These are phyloP conservation scores for Phallusia fumigata DNA, from an alignment of 23 tunicate species.

Conservation along the genomic window DNA sequence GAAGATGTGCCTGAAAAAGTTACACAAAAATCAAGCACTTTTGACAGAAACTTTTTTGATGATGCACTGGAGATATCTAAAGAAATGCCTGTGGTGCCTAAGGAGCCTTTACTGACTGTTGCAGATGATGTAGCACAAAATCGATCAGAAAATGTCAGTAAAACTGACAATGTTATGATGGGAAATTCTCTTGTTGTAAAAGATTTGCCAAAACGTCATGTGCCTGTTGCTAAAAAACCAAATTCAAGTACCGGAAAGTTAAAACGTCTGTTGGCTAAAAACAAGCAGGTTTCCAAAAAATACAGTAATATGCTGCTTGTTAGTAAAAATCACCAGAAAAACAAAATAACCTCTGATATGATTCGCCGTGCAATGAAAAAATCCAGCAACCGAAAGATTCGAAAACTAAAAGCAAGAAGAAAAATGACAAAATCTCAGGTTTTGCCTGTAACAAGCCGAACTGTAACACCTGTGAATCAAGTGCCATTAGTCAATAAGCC, in stretches of 20 bases:
- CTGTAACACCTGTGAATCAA: slow-evolving; percentile 28
- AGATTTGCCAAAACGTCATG: background rate
- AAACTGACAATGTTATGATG: background rate
- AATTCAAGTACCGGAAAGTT: background rate
- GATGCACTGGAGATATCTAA: background rate
- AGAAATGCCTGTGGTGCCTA: background rate
- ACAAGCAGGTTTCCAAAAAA: background rate
- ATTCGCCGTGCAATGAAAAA: background rate
- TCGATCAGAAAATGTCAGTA: background rate
- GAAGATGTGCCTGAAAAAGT: background rate
- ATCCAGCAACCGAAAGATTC: background rate
- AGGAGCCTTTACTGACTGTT: background rate
- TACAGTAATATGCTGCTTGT: background rate
- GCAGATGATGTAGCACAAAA: too few relatives aligned
- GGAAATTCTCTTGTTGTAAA: background rate
- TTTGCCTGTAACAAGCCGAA: slow-evolving; percentile 27
- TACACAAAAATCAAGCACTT: background rate
- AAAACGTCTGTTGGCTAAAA: background rate
- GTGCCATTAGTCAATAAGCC: background rate
- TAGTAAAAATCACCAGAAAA: background rate
- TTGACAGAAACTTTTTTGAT: background rate
- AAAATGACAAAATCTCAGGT: background rate
- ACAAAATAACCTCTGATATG: background rate
- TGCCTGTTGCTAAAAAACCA: background rate
- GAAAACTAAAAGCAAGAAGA: background rate